Conservation (phyloP, 2,797 vertebrate genomes). For the Xenops minutus region DNA sequence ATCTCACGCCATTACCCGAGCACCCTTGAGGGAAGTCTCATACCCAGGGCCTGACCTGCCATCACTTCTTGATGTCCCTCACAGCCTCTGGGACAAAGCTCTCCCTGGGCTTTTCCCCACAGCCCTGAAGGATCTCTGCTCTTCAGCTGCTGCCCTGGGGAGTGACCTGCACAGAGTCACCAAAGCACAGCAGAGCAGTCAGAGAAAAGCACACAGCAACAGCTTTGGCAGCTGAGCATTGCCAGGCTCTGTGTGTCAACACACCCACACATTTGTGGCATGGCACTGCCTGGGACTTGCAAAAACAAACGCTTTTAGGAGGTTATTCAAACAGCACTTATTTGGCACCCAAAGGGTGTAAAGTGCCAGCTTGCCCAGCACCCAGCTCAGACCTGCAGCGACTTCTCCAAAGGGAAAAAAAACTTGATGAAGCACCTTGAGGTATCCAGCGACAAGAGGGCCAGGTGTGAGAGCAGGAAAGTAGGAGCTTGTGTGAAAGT, state of each 20-base stretch:
- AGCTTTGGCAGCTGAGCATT: background rate
- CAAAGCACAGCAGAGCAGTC: rapidly evolving
- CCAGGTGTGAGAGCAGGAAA: background rate
- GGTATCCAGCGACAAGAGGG: background rate
- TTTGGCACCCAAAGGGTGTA: background rate
- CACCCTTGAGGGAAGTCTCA: background rate
- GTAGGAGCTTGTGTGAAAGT: background rate
- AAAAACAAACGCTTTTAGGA: background rate
- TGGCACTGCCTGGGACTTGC: background rate
- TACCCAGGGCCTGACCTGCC: background rate
- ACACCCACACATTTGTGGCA: rapidly evolving
- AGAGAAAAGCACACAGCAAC: background rate
- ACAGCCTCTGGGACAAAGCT: background rate
- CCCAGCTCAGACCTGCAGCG: background rate
- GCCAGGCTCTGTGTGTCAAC: background rate
- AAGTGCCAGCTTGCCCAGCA: rapidly evolving
- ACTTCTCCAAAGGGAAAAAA: background rate
- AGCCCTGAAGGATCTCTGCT: too few species aligned
- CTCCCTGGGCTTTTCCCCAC: background rate
- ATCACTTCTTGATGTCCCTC: background rate
- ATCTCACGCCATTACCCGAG: background rate
- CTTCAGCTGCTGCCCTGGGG: rapidly evolving
- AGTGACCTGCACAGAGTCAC: background rate
- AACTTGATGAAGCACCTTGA: background rate
- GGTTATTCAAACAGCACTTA: background rate